phyloP scores from a whole-genome alignment of 2,888 invertebrate genomes.

The Lasioglossum pauxillum region DNA sequence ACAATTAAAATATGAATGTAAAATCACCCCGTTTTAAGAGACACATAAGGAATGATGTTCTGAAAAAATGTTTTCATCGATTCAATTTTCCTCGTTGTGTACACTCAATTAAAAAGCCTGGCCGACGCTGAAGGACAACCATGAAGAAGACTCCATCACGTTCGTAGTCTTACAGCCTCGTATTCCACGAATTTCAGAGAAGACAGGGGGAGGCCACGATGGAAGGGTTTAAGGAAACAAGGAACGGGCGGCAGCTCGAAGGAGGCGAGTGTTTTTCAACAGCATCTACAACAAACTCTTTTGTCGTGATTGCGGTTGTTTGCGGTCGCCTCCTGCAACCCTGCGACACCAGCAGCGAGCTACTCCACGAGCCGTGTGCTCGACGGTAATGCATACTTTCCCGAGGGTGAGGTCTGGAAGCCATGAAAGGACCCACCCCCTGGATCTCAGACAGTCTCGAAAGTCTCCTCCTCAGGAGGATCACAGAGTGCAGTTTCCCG shows the following conservation, averaged over 20 bases:
- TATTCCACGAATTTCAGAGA: neutral
- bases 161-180: neutral
- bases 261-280: constrained; percentile 1
- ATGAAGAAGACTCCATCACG: neutral
- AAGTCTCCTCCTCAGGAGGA: constrained; percentile 57
- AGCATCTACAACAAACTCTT: constrained; percentile 24
- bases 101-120: too few species aligned
- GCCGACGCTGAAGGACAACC: neutral
- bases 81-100: neutral
- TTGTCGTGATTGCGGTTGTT: constrained; percentile 22
- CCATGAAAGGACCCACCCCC: constrained; percentile 54
- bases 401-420: constrained; percentile 41
- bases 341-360: constrained; percentile 17
- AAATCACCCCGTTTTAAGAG: too few species aligned
- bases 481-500: constrained; percentile 41
- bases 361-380: constrained; percentile 22
- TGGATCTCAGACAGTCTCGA: constrained; percentile 66
- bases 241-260: neutral
- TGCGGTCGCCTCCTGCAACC: neutral
- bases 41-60: too few species aligned
- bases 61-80: neutral
- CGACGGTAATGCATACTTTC: constrained; percentile 56
- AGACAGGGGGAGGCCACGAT: neutral
- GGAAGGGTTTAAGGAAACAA: neutral
- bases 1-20: too few species aligned